Percentiles rank a stretch among this genome's conserved stretches.
Evolutionary conservation across 2,888 invertebrate species (phyloP).

Genomic region (Microchrysa polita): DNA sequence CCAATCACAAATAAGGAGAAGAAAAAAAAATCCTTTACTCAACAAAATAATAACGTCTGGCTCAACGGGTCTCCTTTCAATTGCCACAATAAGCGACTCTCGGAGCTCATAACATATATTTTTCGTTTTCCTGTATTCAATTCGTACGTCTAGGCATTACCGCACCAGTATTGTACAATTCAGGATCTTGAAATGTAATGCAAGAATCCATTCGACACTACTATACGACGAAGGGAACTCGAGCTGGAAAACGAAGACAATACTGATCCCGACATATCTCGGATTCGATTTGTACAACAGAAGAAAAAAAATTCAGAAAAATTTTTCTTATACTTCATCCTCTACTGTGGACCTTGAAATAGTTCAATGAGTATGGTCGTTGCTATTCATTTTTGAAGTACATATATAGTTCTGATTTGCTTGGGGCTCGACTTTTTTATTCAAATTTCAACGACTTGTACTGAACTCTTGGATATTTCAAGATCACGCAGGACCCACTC

Average conservation of each 20-base stretch:
- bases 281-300: neutral
- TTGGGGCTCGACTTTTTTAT: slow-evolving; percentile 46
- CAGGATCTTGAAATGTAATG: slow-evolving; percentile 42
- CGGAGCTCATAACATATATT: slow-evolving; percentile 33
- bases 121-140: slow-evolving; percentile 19
- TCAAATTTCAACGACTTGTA: slow-evolving; percentile 48
- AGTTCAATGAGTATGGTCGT: slow-evolving; percentile 29
- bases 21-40: slow-evolving; percentile 29
- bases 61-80: slow-evolving; percentile 51
- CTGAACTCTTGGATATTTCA: slow-evolving; percentile 22
- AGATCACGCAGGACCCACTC: slow-evolving; percentile 46
- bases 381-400: slow-evolving; percentile 23
- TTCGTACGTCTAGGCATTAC: too few species aligned
- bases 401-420: slow-evolving; percentile 16
- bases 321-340: slow-evolving; percentile 37
- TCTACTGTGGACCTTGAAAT: slow-evolving; percentile 35
- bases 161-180: slow-evolving; percentile 37
- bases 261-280: slow-evolving; percentile 20
- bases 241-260: slow-evolving; percentile 20
- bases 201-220: slow-evolving; percentile 1
- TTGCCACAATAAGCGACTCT: slow-evolving; percentile 28
- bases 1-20: neutral
- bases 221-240: neutral
- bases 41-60: slow-evolving; percentile 52
- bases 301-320: slow-evolving; percentile 36